These are phyloP conservation scores for Lates calcarifer DNA, from an alignment of 2,113 vertebrate genomes.

Conservation along the genomic window DNA sequence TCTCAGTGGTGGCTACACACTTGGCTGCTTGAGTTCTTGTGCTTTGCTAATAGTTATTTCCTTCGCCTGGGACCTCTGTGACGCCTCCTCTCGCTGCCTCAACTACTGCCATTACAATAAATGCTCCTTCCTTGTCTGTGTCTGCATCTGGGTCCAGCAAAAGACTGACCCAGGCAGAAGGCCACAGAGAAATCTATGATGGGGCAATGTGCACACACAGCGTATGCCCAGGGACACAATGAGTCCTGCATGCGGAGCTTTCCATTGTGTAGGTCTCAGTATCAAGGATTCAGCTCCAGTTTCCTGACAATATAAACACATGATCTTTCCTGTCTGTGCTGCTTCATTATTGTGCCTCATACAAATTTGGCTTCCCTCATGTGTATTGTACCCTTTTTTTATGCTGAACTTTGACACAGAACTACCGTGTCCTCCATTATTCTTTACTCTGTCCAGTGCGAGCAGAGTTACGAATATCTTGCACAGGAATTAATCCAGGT, in stretches of 20 bases:
- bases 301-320: neutral
- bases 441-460: neutral
- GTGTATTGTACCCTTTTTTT: neutral
- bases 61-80: no score
- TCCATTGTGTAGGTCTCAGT: neutral
- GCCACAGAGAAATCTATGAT: neutral
- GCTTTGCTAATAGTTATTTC: no score
- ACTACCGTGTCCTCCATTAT: no score
- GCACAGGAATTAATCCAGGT: neutral
- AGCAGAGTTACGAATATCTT: neutral
- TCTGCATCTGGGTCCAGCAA: no score
- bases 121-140: no score
- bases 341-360: neutral
- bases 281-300: neutral
- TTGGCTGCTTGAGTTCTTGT: no score
- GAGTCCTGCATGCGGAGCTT: neutral
- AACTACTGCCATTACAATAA: no score
- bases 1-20: no score
- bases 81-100: no score
- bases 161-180: neutral
- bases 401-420: neutral
- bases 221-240: no score
- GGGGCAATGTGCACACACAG: conserved; percentile 10
- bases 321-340: neutral
- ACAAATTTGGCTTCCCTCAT: neutral